These are phyloP conservation scores for Cinclus mexicanus DNA, from an alignment of 2,113 vertebrate species.

Conservation along the genomic window DNA sequence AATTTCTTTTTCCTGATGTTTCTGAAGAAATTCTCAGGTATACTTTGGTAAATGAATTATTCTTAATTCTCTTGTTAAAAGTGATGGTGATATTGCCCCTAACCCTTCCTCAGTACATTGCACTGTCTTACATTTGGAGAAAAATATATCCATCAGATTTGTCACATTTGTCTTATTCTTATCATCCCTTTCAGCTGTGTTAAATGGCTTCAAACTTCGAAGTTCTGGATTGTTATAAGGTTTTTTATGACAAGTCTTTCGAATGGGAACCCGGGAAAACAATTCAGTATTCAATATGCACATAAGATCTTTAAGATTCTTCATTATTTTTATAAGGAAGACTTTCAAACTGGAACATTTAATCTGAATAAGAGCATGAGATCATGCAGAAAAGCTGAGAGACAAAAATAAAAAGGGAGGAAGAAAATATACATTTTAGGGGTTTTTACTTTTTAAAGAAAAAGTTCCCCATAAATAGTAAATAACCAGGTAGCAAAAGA, in stretches of 20 bases:
- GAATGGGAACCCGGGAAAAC: background rate
- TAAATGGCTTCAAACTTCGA: background rate
- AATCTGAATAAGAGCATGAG: background rate
- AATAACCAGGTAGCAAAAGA: background rate
- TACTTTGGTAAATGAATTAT: background rate
- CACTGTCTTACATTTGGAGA: background rate
- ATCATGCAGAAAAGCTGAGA: background rate
- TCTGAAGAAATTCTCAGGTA: background rate
- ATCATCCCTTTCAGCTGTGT: background rate
- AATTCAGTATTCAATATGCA: background rate
- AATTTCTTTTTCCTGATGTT: background rate
- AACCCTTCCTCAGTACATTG: background rate
- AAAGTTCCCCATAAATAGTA: rapidly evolving
- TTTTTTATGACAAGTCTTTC: background rate
- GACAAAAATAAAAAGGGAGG: rapidly evolving
- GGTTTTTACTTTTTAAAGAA: background rate
- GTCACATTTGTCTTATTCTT: background rate
- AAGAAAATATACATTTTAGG: background rate
- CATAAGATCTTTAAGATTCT: background rate
- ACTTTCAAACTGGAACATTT: background rate
- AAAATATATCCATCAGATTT: background rate
- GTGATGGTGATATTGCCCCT: background rate
- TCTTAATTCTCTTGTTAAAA: background rate
- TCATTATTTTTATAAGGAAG: background rate
- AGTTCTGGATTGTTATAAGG: background rate